Evolutionary conservation across 2,888 invertebrate species (phyloP).

Genomic region (Artemia sinica): DNA sequence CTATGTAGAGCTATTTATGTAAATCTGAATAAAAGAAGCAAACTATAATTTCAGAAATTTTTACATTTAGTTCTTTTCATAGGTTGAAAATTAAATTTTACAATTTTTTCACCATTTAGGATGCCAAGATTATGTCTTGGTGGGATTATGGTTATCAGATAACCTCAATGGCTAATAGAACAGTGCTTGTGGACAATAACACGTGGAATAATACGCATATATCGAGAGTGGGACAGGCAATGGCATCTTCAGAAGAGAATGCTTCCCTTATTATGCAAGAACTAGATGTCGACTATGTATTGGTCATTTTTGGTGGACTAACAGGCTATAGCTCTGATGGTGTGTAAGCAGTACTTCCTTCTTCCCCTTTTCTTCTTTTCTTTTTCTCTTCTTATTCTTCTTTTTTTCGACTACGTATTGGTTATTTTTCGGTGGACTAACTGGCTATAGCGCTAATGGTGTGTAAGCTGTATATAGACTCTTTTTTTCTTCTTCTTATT

Average conservation of each 20-base stretch:
- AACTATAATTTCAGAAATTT: too few relatives aligned
- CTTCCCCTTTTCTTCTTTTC: too few relatives aligned
- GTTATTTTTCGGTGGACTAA: too few relatives aligned
- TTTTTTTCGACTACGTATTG: too few relatives aligned
- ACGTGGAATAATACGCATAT: constrained; percentile 99
- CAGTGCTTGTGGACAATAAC: constrained; percentile 94
- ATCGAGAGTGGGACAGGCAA: constrained; percentile 90
- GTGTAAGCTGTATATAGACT: too few relatives aligned
- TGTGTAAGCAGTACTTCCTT: constrained; percentile 31
- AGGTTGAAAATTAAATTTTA: constrained; percentile 11
- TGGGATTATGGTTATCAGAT: constrained; percentile 99
- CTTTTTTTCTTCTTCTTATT: too few relatives aligned
- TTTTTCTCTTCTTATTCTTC: too few relatives aligned
- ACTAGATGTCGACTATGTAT: constrained; percentile 89
- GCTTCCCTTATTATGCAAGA: constrained; percentile 97
- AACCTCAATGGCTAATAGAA: constrained; percentile 96
- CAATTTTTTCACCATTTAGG: constrained; percentile 36
- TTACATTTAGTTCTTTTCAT: background rate
- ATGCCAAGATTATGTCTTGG: constrained; percentile 97
- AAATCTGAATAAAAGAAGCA: too few relatives aligned
- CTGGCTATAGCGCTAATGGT: too few relatives aligned
- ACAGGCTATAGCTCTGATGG: constrained; percentile 96
- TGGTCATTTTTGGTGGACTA: constrained; percentile 95
- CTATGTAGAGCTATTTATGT: too few relatives aligned
- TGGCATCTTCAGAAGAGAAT: constrained; percentile 90